Evolutionary conservation across 2,113 vertebrate genomes (phyloP).

Genomic region (Sitta europaea): DNA sequence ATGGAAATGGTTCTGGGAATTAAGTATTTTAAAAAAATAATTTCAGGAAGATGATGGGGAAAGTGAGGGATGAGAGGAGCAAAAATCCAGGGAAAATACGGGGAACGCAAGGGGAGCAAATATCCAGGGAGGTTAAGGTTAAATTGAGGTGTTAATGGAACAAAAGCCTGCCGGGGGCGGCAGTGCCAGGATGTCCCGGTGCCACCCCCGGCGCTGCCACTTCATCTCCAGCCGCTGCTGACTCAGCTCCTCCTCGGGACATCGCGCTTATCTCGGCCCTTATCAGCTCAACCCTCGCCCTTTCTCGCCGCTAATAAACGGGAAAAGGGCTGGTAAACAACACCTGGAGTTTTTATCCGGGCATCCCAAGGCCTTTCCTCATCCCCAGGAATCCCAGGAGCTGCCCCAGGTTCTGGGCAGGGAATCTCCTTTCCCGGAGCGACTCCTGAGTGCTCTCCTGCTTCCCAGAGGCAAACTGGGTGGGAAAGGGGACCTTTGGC

Average conservation of each 20-base stretch:
- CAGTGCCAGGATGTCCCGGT: not conserved
- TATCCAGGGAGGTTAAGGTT: not conserved
- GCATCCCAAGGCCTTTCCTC: not conserved
- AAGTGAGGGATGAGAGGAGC: not conserved
- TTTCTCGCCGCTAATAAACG: not conserved
- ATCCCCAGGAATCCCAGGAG: not conserved
- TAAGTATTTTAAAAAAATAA: not conserved
- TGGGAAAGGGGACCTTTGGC: no score
- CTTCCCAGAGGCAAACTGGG: not conserved
- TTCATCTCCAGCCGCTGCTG: not conserved
- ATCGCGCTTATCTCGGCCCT: not conserved
- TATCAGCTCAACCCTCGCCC: not conserved
- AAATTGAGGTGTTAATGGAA: not conserved
- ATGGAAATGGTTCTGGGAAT: not conserved
- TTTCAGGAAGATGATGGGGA: not conserved
- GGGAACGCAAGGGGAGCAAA: not conserved
- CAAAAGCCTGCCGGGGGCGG: not conserved
- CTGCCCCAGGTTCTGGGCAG: not conserved
- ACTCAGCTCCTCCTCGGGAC: not conserved
- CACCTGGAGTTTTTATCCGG: not conserved
- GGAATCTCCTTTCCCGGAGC: not conserved
- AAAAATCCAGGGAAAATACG: not conserved
- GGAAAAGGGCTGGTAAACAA: not conserved
- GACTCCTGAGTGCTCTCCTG: accelerated
- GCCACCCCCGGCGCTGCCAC: not conserved